Percentiles rank a stretch among this genome's conserved stretches.
phyloP scores from a whole-genome alignment of 2,113 vertebrate genomes.

The Proteles cristata region DNA sequence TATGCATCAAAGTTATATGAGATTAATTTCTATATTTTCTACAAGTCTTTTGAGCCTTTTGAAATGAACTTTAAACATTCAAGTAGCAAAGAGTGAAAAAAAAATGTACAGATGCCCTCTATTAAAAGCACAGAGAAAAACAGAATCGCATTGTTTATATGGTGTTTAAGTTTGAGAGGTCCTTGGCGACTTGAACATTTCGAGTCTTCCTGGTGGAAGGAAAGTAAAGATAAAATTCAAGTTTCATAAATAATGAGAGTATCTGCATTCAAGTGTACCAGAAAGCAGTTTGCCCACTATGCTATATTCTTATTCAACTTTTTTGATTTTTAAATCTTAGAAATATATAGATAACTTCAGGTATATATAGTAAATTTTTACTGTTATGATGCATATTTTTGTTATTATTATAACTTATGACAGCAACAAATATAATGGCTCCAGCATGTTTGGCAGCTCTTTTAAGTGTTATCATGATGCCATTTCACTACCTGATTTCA shows the following conservation, averaged over 20 bases:
- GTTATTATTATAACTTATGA: background rate
- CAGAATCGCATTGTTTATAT: background rate
- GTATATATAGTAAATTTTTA: background rate
- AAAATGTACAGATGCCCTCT: background rate
- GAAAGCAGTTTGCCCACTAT: background rate
- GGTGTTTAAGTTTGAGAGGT: background rate
- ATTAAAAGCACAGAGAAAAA: background rate
- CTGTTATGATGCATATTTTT: background rate
- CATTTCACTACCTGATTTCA: background rate
- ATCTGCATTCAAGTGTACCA: background rate
- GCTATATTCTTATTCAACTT: background rate
- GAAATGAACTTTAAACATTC: slow-evolving; percentile 56
- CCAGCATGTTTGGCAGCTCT: background rate
- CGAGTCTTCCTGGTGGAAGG: background rate
- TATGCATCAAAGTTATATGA: slow-evolving; percentile 3
- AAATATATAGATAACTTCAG: background rate
- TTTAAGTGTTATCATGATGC: background rate
- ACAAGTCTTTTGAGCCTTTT: slow-evolving; percentile 2
- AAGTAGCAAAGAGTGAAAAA: background rate
- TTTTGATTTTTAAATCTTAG: background rate
- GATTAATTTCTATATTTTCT: slow-evolving; percentile 41
- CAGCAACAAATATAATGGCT: background rate
- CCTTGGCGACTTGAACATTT: slow-evolving; percentile 30
- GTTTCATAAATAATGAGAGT: background rate
- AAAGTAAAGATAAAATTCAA: background rate